A percentile compares a stretch with the other conserved stretches of the same genome.
Conservation (phyloP, 92 coral and sea anemone genomes). For the Blastomussa wellsi region DNA sequence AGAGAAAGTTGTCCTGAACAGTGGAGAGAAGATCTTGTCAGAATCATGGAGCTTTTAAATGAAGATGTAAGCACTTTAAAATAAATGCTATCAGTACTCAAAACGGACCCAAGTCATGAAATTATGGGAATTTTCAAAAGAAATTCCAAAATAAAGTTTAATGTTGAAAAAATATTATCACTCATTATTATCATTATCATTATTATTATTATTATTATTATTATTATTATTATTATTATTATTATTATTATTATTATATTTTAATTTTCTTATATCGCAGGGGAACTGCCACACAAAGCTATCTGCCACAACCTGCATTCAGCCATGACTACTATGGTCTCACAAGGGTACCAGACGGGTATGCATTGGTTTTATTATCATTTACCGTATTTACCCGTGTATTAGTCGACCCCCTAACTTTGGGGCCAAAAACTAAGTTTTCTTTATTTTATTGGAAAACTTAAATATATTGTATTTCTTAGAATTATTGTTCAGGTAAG, state of each 20-base stretch:
- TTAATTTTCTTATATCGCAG: neutral
- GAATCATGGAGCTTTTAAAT: conserved; percentile 3
- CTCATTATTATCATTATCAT: too few relatives aligned
- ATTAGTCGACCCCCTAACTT: too few relatives aligned
- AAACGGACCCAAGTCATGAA: too few relatives aligned
- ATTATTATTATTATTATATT: neutral
- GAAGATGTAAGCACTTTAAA: neutral
- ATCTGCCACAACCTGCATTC: neutral
- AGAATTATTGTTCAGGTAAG: too few relatives aligned
- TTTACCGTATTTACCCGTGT: too few relatives aligned
- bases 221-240: too few relatives aligned
- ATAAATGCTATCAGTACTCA: neutral
- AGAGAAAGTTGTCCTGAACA: neutral
- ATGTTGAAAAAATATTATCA: neutral
- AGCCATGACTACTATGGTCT: neutral
- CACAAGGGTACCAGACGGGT: conserved; percentile 4
- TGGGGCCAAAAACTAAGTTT: too few relatives aligned
- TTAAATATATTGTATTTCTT: too few relatives aligned
- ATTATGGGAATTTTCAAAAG: too few relatives aligned
- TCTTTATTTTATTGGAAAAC: too few relatives aligned
- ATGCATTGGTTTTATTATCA: neutral
- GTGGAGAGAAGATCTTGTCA: neutral
- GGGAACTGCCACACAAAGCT: neutral
- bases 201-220: too few relatives aligned
- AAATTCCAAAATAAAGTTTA: too few relatives aligned